Evolutionary conservation across 2,797 vertebrate genomes (phyloP), one percentile per base, ranked within the genome.

Genomic region (Pelochelys cantorii): DNA sequence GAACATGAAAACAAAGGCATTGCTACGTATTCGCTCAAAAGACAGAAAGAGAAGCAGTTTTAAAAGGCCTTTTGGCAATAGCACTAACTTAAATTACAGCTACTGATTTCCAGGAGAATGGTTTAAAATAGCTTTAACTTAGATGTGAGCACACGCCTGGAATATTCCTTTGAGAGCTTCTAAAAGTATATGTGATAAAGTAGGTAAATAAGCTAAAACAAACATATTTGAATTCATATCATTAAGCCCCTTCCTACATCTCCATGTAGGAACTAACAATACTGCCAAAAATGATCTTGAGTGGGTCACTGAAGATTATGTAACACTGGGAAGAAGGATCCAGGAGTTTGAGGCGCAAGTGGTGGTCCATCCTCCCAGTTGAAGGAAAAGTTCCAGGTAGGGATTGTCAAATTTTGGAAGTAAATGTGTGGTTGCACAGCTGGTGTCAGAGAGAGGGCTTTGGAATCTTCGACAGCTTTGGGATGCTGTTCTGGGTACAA

Each of bases 121-220:
- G 13, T 54, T 86, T 68, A 68, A 68, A 68, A 68, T n/a, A 2
- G 18, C 18, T n/a, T 62, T 5, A 13, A 80, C 56, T 22, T 23
- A 31, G 37, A 65, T 20, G 2, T 3, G 20, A 84, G 62, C 3
- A 12, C 15, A 20, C 15, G 18, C n/a, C 62, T n/a, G 31, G 9
- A 68, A 68, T n/a, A 68, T 34, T 9, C 15, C 62, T 65, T 31
- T 68, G 4, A 68, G 62, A 3, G 34, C 74, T 52, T 80, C 59
- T 57, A 0, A 0, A 85, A 86, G 0, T 54, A 65, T n/a, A 75
- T 84, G n/a, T 1, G 5, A 56, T 31, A 8, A 68, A 34, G 4
- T 25, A 56, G 25, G 82, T 42, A 42, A 42, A 42, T 42, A 55
- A 0, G 1, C 62, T 65, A 52, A 90, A 91, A 68, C 31, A 68